These are phyloP conservation scores for Andinoacara biseriatus DNA, from an alignment of 2,113 vertebrate genomes.

Conservation along the genomic window DNA sequence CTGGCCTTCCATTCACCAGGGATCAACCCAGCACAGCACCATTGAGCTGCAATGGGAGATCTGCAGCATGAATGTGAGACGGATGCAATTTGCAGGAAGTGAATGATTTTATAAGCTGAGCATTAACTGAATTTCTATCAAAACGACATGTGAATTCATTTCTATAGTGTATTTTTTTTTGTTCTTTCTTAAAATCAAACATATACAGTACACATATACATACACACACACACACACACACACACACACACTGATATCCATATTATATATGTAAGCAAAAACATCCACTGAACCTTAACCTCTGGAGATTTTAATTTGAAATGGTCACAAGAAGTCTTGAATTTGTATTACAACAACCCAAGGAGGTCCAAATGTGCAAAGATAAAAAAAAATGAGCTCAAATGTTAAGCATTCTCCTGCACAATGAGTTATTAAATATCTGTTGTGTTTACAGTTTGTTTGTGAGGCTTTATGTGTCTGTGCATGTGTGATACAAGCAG, in stretches of 20 bases:
- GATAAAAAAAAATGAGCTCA: background rate
- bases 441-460: background rate
- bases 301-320: too few species aligned
- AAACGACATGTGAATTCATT: background rate
- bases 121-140: background rate
- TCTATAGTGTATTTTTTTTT: background rate
- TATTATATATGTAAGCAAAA: too few species aligned
- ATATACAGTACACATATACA: too few species aligned
- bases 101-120: background rate
- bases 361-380: background rate
- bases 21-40: slow-evolving; percentile 4
- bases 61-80: background rate
- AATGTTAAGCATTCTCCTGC: background rate
- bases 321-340: too few species aligned
- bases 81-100: background rate
- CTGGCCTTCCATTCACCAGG: background rate
- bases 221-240: too few species aligned
- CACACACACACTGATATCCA: too few species aligned
- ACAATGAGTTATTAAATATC: background rate
- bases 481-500: background rate
- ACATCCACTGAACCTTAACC: too few species aligned
- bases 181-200: too few species aligned
- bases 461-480: background rate
- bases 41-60: background rate
- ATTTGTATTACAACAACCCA: too few species aligned